Percentiles rank a stretch among this genome's conserved stretches.
phyloP scores from a whole-genome alignment of 1,140 invertebrate species.

The Belonocnema kinseyi region DNA sequence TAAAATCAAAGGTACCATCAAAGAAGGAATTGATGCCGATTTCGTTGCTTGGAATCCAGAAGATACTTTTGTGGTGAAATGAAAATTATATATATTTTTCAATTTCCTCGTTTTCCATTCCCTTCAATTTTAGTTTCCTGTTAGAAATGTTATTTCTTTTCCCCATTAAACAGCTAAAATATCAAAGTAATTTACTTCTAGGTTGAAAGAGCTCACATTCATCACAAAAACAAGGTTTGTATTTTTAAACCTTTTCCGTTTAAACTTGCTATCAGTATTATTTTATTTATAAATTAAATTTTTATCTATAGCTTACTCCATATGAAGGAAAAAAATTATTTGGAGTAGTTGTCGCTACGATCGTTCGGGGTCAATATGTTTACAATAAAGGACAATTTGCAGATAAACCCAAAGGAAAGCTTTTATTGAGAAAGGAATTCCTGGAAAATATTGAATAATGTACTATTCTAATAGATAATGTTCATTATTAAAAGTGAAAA shows the following conservation, averaged over 20 bases:
- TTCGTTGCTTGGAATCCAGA: constrained; percentile 84
- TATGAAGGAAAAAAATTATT: constrained; percentile 77
- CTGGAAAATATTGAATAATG: not conserved
- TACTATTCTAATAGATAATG: not conserved
- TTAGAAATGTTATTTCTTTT: no score
- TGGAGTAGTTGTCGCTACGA: constrained; percentile 79
- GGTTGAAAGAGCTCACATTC: constrained; percentile 72
- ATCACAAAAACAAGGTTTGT: constrained; percentile 79
- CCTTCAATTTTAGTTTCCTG: no score
- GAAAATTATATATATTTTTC: constrained; percentile 15
- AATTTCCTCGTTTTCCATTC: constrained; percentile 14
- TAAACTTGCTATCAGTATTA: constrained; percentile 26
- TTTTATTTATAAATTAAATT: constrained; percentile 17
- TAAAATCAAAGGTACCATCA: constrained; percentile 78
- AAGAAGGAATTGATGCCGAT: constrained; percentile 82
- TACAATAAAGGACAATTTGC: constrained; percentile 72
- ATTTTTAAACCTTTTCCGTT: constrained; percentile 32
- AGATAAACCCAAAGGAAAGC: constrained; percentile 67
- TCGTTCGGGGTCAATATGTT: constrained; percentile 78
- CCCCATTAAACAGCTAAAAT: no score
- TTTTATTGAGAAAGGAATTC: constrained; percentile 61
- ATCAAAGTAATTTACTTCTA: constrained; percentile 39
- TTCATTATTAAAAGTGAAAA: no score
- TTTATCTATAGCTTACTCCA: constrained; percentile 75
- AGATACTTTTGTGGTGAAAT: constrained; percentile 74